Evolutionary conservation across 2,888 invertebrate genomes (phyloP), one percentile per base, ranked within the genome.

Genomic region (Melikaiella ostensackeni): DNA sequence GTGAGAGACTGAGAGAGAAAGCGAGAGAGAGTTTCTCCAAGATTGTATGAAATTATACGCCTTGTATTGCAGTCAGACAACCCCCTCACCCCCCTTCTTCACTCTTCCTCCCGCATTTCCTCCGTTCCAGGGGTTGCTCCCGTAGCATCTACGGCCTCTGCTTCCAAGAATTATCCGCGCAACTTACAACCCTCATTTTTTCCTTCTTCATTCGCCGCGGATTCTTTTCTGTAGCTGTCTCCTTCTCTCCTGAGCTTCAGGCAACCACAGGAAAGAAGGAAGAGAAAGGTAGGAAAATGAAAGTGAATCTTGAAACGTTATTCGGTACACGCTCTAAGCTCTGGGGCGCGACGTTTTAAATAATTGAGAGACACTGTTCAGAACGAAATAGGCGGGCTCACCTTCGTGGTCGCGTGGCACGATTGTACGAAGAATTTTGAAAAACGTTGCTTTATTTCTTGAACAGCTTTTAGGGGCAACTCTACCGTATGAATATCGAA

Each of bases 41-140:
- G 87, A 89, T 88, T 87, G 85, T 88, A 86, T 85, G 86, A 89
- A 88, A 87, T 89, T 89, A 86, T 86, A 87, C 84, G 86, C 81
- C 86, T 86, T 87, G 86, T 87, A 86, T 85, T 84, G 86, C 86
- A 85, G 83, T 81, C 88, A 83, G 78, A 78, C 80, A 75, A 77
- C 66, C 78, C 55, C 77, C 76, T 64, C 70, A 38, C 70, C 7
- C 77, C 77, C 83, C 78, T 82, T 80, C 80, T 30, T 30, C 74
- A 78, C 76, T 66, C 80, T 78, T 82, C 75, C 46, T 57, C 73
- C 70, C 63, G 57, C 75, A 21, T 76, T 74, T 77, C 79, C 78
- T 79, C 79, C 79, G 79, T 76, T 83, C 79, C 80, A 83, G 83
- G 83, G 82, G 80, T 80, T 84, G 78, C 80, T 79, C 66, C 79